phyloP scores from a whole-genome alignment of 2,888 invertebrate genomes.

The Zeuzera pyrina region DNA sequence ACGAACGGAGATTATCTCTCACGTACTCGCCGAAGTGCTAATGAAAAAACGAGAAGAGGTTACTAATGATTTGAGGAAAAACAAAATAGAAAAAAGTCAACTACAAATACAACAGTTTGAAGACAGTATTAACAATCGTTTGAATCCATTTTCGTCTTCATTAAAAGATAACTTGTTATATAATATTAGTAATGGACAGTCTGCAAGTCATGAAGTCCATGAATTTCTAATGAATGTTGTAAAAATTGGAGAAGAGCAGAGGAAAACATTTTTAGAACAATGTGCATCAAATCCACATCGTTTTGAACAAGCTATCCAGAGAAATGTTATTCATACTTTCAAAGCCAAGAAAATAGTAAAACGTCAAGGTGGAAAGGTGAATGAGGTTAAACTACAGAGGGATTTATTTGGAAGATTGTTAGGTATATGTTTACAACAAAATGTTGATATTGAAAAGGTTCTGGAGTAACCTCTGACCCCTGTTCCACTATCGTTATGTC shows the following conservation, averaged over 20 bases:
- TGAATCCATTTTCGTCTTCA: too few relatives aligned
- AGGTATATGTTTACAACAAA: conserved; percentile 1
- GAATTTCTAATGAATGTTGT: conserved; percentile 4
- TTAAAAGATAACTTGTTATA: too few relatives aligned
- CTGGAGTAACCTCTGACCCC: conserved; percentile 24
- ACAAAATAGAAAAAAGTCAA: too few relatives aligned
- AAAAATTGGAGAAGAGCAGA: conserved; percentile 3
- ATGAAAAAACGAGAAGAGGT: too few relatives aligned
- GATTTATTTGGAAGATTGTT: not conserved
- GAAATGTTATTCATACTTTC: conserved; percentile 1
- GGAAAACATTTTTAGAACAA: conserved; percentile 5
- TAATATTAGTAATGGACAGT: too few relatives aligned
- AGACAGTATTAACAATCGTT: too few relatives aligned
- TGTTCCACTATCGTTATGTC: conserved; percentile 24
- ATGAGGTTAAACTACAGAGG: not conserved
- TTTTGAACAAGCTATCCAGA: conserved; percentile 6
- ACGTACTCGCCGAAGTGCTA: too few relatives aligned
- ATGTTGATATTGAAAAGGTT: conserved; percentile 12
- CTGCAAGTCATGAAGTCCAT: too few relatives aligned
- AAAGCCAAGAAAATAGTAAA: conserved; percentile 4
- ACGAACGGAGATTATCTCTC: too few relatives aligned
- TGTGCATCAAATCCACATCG: conserved; percentile 2
- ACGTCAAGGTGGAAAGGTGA: conserved; percentile 7
- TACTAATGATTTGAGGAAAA: too few relatives aligned
- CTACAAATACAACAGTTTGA: too few relatives aligned